Base-by-base conservation (phyloP, 2,888 invertebrate genomes). In the Odontomyia ornata region DNA sequence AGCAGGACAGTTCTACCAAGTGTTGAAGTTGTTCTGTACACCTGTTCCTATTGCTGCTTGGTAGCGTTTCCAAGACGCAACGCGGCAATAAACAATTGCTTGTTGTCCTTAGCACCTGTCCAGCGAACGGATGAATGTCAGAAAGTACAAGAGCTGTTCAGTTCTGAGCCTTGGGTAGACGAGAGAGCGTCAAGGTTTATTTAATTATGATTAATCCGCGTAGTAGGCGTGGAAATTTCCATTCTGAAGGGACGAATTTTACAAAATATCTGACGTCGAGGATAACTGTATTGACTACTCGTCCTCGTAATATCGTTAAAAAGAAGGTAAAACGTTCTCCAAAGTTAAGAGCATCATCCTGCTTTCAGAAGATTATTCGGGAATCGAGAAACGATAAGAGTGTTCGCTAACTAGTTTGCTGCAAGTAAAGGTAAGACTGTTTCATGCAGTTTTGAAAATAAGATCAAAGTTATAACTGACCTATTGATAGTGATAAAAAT, bases 81-180 rank as follows among this genome's bases (percentile, higher is more conserved):
- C 64, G 64, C 64, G 15, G 13, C 9, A 21, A 23, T 30, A 64
- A 64, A 64, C 64, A 64, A 64, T 13, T 23, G 13, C 13, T 64
- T n/a, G 64, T 64, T n/a, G 64, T 25, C 64, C 30, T n/a, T 64
- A 18, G 64, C 18, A 30, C 18, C 64, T 25, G 25, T 21, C 11
- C 30, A 64, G 52, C 60, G 0, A 21, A 4, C 60, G 23, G 60
- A 60, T 15, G 52, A 4, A n/a, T 18, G 52, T 13, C 52, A 52
- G n/a, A 52, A 52, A 13, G 52, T 15, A n/a, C 5, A 36, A 15
- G 15, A 52, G 15, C 13, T 15, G 15, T 52, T 52, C 52, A 18
- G 52, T 52, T 52, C 21, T 25, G 60, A n/a, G 7, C 25, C 60
- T 18, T 60, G 60, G 25, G 25, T 60, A 13, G 60, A 23, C 18